phyloP scores from a whole-genome alignment of 2,113 vertebrate genomes.

The Pomatostomus ruficeps region DNA sequence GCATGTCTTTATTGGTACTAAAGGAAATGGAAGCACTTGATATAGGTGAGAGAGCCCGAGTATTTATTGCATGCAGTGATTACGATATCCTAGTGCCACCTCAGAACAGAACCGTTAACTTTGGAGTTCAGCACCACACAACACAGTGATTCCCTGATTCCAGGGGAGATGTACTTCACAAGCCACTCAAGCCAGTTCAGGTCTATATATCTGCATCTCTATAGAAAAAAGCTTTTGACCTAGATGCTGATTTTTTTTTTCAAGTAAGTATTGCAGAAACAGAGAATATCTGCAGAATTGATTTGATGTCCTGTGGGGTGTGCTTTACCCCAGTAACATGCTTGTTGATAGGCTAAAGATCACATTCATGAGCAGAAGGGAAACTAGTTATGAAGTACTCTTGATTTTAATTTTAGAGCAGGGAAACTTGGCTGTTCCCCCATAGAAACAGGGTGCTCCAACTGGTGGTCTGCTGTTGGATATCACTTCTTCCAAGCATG shows the following conservation, averaged over 20 bases:
- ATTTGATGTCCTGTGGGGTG: not conserved
- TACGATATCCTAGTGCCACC: not conserved
- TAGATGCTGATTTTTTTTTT: not conserved
- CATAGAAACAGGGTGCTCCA: not conserved
- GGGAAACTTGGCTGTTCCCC: not conserved
- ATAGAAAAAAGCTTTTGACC: not conserved
- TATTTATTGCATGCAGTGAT: not conserved
- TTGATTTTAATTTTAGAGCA: not conserved
- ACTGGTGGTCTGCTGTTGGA: not conserved
- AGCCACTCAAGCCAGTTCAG: not conserved
- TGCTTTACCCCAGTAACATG: not conserved
- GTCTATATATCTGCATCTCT: not conserved
- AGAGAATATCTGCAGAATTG: too few relatives aligned
- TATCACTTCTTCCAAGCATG: fast-evolving
- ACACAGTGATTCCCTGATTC: not conserved
- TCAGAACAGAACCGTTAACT: not conserved
- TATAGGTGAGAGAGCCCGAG: constrained; percentile 72
- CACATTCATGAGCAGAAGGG: not conserved
- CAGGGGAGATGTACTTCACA: not conserved
- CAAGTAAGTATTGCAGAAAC: not conserved
- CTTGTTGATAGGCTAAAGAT: not conserved
- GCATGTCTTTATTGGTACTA: constrained; percentile 62
- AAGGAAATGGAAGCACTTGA: constrained; percentile 88
- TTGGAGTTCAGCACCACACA: not conserved
- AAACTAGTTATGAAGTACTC: not conserved